Evolutionary conservation across 92 coral and sea anemone genomes (phyloP), one percentile per base, ranked within the genome.

Genomic region (Chrysogorgia sp.): DNA sequence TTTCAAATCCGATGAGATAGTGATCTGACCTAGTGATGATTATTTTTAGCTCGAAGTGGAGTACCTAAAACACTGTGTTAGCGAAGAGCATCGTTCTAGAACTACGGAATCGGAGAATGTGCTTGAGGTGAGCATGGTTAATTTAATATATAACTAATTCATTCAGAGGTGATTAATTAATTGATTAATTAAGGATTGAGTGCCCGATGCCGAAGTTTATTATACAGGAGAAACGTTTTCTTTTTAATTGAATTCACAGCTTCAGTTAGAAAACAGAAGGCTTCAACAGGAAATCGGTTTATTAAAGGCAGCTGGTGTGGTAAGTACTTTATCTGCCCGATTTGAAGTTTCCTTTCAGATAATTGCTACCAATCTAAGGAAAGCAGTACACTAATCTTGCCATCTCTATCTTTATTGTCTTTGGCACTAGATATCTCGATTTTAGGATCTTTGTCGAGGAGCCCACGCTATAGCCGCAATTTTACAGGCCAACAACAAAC

Each of bases 201-300:
- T 10, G 15, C 17, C 10, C 37, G 14, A 7, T 28, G 10, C 20
- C 30, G 10, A 20, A 8, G 1, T 56, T 56, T 19, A 13, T 56
- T 56, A 20, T 56, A 23, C 10, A 31, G 26, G 32, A 15, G 34
- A 26, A 4, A 24, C 15, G 31, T 1, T 23, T 3, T 59, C 4
- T 22, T n/a, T n/a, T 1, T 45, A 21, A 25, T 31, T 32, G 2
- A 15, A 14, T 21, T 79, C 76, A 47, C 81, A 93, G 98, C 84
- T 93, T 56, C 93, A 93, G 71, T 91, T 93, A 21, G 98, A 93
- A 82, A 93, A 93, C 75, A 66, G 89, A 72, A 77, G 98, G 30
- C 89, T 93, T 55, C 96, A 89, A 25, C 98, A 89, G 49, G 98
- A 93, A 69, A 81, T 93, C 74, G 72, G 96, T 34, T 80, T 93